phyloP scores from a whole-genome alignment of 2,797 vertebrate species.

The Eulemur mongoz region DNA sequence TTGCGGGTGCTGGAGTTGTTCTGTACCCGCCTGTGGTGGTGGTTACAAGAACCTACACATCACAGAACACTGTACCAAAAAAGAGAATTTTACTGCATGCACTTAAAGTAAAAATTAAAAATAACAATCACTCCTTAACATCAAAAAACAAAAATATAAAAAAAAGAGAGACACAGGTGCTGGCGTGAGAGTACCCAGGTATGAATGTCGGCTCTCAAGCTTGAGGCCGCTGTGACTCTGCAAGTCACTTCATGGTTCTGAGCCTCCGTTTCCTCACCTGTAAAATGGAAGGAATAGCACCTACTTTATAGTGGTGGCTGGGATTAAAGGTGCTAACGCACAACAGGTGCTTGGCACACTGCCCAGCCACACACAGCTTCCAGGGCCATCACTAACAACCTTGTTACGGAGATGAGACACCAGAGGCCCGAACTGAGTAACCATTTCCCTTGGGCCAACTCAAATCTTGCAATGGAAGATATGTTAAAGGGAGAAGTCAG shows the following conservation, averaged over 20 bases:
- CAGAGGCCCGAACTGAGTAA: background rate
- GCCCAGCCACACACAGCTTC: background rate
- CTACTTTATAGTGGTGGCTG: background rate
- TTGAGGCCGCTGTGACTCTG: background rate
- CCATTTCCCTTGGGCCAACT: background rate
- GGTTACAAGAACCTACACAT: accelerated
- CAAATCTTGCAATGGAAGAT: background rate
- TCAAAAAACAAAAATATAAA: background rate
- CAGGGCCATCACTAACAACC: background rate
- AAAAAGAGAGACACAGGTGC: background rate
- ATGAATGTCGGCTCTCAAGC: background rate
- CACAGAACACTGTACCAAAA: background rate
- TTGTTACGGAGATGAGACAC: background rate
- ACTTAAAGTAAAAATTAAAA: background rate
- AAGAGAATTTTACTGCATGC: background rate
- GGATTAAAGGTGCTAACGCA: background rate
- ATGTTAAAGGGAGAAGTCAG: background rate
- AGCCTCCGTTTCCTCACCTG: background rate
- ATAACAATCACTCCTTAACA: background rate
- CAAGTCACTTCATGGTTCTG: background rate
- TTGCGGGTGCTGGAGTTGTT: background rate
- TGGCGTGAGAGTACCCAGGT: accelerated
- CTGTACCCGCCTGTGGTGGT: background rate
- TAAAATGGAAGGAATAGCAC: background rate
- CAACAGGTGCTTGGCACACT: background rate